Base-by-base conservation (phyloP, 1,140 invertebrate species). In the Zaprionus taronus region DNA sequence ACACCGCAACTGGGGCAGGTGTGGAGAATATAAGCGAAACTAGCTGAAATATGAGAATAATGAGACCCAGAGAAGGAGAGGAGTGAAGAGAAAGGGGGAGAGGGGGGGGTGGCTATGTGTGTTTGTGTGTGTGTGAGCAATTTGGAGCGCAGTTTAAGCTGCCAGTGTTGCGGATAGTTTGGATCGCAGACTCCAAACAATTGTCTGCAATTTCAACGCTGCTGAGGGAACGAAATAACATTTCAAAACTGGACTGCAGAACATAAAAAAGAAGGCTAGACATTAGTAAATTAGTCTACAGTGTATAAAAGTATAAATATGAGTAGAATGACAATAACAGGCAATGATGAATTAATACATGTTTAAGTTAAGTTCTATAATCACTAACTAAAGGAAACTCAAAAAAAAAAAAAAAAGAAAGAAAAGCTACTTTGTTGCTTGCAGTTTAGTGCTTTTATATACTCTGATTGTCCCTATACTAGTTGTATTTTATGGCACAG, bases 11-110 rank as follows among this genome's bases (percentile, higher is more conserved):
- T 77, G 74, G 41, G 41, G 81, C 81, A 83, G 77, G 58, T 83
- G 81, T 20, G 77, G 61, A 83, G 41, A 47, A 47, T 78, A 80
- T 83, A 83, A 83, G 81, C 81, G 81, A 63, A 80, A 83, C 69
- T 78, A 75, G 79, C 68, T 83, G 81, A 83, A 83, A 83, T 83
- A 83, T 83, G 81, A 83, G 81, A 80, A 74, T 76, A 66, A 68
- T 73, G 72, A 56, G 41, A 14, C 41, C 41, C 41, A 17, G 41
- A 47, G 57, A 17, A 22, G 0, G 60, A 17, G 17, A 44, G 34
- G 24, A 11, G 34, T 2, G 31, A 17, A 41, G 51, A 41, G 5
- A 53, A 49, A 17, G 47, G 57, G 15, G 57, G 15, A 12, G 64
- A n/a, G n/a, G 9, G 20, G n/a, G 28, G n/a, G 4, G n/a, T 9